Conservation (phyloP, 2,113 vertebrate genomes). For the Osmerus eperlanus region DNA sequence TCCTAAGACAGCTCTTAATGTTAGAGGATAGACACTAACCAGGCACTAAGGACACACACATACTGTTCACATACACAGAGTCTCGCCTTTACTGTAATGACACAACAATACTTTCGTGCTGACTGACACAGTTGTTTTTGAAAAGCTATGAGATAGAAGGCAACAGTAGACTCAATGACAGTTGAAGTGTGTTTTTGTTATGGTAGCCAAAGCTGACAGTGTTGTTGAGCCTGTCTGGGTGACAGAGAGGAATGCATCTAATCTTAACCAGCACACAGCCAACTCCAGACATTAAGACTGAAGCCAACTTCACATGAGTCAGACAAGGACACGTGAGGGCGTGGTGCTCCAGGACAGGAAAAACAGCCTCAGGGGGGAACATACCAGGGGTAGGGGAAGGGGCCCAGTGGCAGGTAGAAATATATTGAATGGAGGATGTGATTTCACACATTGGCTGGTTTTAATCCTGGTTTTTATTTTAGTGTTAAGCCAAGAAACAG, state of each 20-base stretch:
- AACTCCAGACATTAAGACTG: slow-evolving; percentile 19
- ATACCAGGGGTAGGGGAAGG: not conserved
- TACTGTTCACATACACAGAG: not conserved
- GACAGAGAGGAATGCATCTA: slow-evolving; percentile 1
- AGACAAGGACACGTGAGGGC: slow-evolving; percentile 11
- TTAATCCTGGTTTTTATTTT: no score
- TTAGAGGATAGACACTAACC: no score
- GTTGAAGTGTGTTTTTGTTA: not conserved
- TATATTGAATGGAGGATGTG: not conserved
- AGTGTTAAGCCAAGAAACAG: no score
- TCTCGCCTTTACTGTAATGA: not conserved
- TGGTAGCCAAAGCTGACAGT: slow-evolving; percentile 5
- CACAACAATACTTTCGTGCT: not conserved
- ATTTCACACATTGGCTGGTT: no score
- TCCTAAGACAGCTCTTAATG: no score
- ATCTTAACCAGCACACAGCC: not conserved
- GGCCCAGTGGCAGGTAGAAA: not conserved
- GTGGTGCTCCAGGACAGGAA: not conserved
- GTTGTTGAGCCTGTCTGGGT: slow-evolving; percentile 8
- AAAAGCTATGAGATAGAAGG: not conserved
- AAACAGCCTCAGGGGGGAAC: not conserved
- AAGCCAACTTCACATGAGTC: slow-evolving; percentile 9
- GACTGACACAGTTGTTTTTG: not conserved
- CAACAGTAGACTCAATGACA: not conserved
- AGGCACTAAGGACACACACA: not conserved